Evolutionary conservation across 2,888 invertebrate genomes (phyloP).

Genomic region (Seira musarum): DNA sequence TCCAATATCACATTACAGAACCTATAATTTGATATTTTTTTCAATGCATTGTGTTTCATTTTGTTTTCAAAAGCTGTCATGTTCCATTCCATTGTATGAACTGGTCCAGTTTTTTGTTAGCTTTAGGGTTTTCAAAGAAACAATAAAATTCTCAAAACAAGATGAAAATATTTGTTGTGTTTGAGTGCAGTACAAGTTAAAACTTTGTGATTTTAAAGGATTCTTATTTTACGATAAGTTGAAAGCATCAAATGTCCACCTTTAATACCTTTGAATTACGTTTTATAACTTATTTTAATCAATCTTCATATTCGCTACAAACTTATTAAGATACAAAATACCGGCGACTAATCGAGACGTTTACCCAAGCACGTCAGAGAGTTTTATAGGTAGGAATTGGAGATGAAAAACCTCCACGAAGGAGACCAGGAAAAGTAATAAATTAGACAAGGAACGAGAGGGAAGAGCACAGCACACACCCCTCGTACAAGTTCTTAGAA

Average conservation of each 20-base stretch:
- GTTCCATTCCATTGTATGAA: background rate
- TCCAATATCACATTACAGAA: background rate
- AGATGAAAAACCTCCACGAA: conserved; percentile 45
- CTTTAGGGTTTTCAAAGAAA: background rate
- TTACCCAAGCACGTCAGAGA: conserved; percentile 22
- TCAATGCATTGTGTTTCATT: background rate
- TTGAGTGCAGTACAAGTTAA: too few relatives aligned
- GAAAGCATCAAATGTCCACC: too few relatives aligned
- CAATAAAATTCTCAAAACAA: too few relatives aligned
- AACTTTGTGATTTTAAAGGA: too few relatives aligned
- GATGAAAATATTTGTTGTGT: too few relatives aligned
- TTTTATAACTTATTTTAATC: too few relatives aligned
- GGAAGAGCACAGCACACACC: background rate
- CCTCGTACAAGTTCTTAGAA: background rate
- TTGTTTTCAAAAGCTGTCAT: background rate
- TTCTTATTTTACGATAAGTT: too few relatives aligned
- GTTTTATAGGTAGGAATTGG: conserved; percentile 14
- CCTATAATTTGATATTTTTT: background rate
- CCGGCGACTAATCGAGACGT: background rate
- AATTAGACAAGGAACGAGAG: conserved; percentile 43
- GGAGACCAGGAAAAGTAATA: conserved; percentile 29
- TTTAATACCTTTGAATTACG: too few relatives aligned
- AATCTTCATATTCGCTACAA: too few relatives aligned
- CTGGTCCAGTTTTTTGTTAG: background rate
- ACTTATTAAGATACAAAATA: background rate